Evolutionary conservation across 2,113 vertebrate species (phyloP), one percentile per base, ranked within the genome.

Genomic region (Lampris incognitus): DNA sequence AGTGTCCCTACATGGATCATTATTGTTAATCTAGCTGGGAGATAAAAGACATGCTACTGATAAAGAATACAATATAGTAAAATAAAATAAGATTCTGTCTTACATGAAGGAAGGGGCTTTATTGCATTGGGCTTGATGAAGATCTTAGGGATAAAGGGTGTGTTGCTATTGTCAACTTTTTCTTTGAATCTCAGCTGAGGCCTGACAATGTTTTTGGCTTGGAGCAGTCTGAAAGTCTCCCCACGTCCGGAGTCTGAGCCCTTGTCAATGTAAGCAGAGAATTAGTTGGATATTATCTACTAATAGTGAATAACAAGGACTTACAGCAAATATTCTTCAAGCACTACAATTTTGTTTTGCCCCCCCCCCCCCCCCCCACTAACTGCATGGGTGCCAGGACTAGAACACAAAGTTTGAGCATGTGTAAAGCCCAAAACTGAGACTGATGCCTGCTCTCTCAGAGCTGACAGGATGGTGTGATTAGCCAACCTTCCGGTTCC

Each of bases 161-260:
- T 98, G 88, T 99, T 99, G 90, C 96, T 97, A 89, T 99, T 99
- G 90, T 99, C 97, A 1, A 99, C 90, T 86, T 96, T 99, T 56
- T 99, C 97, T 41, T 87, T 96, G 84, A 99, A 99, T 83, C 92
- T 97, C 9, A 99, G 92, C 91, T 99, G 98, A 2, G 98, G 98
- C 24, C 98, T 94, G 38, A 88, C 64, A 57, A 98, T 93, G 71
- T 99, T 99, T 92, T 97, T 99, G 65, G 97, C 97, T 0, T 98
- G 97, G 69, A 99, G 95, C 55, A 99, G 90, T 6, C 93, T 94
- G 89, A 97, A 99, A 0, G 95, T 99, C 92, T 96, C 95, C 2
- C 91, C 95, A 49, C 84, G n/a, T 70, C 87, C 92, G 59, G 87
- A 84, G 58, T 95, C 93, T 60, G 92, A 92, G 9, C 93, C 94